Evolutionary conservation across 2,113 vertebrate genomes (phyloP).

Genomic region (Microcebus ravelobensis): DNA sequence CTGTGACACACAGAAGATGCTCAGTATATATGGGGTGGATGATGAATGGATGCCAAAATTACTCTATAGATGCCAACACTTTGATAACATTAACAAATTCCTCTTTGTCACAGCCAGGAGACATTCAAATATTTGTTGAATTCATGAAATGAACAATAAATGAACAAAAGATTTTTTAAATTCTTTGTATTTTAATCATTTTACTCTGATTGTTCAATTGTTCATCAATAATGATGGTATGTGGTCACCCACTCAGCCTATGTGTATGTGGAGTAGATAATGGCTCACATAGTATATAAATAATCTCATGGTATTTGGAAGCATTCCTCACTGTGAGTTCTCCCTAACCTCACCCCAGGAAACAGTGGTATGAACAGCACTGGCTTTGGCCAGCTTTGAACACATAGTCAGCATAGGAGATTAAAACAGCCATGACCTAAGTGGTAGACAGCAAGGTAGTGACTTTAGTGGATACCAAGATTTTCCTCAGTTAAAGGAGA

Average conservation of each 20-base stretch:
- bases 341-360: background rate
- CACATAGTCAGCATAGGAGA: background rate
- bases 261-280: background rate
- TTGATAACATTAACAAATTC: background rate
- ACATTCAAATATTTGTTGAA: background rate
- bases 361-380: background rate
- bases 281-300: background rate
- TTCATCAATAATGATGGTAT: background rate
- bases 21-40: background rate
- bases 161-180: background rate
- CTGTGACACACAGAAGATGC: background rate
- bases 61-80: background rate
- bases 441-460: background rate
- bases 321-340: background rate
- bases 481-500: background rate
- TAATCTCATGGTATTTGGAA: background rate
- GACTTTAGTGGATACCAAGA: background rate
- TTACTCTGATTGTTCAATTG: background rate
- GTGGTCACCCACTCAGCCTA: background rate
- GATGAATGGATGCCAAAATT: background rate
- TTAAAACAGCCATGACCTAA: background rate
- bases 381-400: background rate
- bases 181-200: background rate
- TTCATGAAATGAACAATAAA: background rate
- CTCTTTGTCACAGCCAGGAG: background rate